Conservation (phyloP, 2,888 invertebrate species). For the Thysanoteuthis rhombus region DNA sequence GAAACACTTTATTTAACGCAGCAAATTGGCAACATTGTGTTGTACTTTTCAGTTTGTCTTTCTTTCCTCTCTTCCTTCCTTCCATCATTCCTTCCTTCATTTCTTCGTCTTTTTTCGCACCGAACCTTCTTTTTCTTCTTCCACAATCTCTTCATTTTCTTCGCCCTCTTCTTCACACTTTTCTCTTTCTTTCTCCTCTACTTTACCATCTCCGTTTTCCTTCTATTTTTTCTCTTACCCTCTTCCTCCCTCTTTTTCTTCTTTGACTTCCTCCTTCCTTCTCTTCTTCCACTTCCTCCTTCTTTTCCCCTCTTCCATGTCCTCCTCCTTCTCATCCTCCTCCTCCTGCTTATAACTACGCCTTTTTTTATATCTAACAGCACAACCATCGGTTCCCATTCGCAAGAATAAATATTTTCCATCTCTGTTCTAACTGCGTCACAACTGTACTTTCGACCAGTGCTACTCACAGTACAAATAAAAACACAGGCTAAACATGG, state of each 20-base stretch:
- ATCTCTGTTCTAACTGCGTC: background rate
- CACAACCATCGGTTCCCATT: background rate
- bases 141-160: background rate
- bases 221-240: background rate
- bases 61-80: background rate
- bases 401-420: background rate
- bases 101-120: background rate
- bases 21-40: too few species aligned
- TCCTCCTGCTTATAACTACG: background rate
- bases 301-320: too few species aligned
- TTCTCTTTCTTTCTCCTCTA: too few species aligned
- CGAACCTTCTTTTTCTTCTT: background rate
- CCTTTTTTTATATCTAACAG: too few species aligned
- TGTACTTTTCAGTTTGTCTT: too few species aligned
- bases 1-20: too few species aligned
- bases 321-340: background rate
- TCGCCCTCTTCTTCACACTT: background rate
- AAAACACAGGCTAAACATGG: background rate
- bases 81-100: background rate
- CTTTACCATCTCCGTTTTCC: background rate
- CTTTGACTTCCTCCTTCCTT: background rate
- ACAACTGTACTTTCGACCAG: background rate
- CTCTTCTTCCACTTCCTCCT: too few species aligned
- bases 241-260: too few species aligned
- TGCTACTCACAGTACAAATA: background rate